phyloP scores from a whole-genome alignment of 92 coral and sea anemone species.

The Diadumene lineata region DNA sequence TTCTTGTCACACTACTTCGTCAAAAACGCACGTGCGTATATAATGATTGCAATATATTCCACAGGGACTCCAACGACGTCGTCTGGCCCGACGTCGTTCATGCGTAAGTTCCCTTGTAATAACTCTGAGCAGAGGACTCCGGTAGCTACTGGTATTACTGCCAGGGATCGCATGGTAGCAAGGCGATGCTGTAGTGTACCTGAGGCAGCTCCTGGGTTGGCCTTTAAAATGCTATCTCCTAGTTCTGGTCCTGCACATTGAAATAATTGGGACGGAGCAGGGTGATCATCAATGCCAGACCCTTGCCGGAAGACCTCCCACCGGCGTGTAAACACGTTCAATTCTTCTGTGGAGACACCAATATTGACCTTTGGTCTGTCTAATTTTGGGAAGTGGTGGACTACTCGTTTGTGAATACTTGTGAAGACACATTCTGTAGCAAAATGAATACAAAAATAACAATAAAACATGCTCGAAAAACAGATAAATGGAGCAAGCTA shows the following conservation, averaged over 20 bases:
- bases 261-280: conserved; percentile 65
- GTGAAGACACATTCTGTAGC: no score
- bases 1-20: no score
- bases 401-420: no score
- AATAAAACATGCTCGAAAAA: no score
- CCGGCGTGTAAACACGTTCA: conserved; percentile 49
- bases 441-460: no score
- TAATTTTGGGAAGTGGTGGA: conserved; percentile 56
- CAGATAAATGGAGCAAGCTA: no score
- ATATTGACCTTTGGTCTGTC: conserved; percentile 61
- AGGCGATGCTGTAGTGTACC: conserved; percentile 43
- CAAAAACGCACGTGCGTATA: no score
- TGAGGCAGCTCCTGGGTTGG: conserved; percentile 44
- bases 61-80: no score
- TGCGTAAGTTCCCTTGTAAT: no score
- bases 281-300: conserved; percentile 52
- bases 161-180: conserved; percentile 69
- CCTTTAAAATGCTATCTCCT: conserved; percentile 64
- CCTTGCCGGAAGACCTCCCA: conserved; percentile 62
- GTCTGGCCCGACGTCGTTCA: no score
- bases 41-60: no score
- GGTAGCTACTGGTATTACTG: conserved; percentile 68
- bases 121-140: conserved; percentile 58
- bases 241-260: conserved; percentile 63
- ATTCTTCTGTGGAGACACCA: conserved; percentile 44